A percentile compares a stretch with the other conserved stretches of the same genome.
These are phyloP conservation scores for Cristatella mucedo DNA, from an alignment of 2,888 invertebrate species.

Conservation along the genomic window DNA sequence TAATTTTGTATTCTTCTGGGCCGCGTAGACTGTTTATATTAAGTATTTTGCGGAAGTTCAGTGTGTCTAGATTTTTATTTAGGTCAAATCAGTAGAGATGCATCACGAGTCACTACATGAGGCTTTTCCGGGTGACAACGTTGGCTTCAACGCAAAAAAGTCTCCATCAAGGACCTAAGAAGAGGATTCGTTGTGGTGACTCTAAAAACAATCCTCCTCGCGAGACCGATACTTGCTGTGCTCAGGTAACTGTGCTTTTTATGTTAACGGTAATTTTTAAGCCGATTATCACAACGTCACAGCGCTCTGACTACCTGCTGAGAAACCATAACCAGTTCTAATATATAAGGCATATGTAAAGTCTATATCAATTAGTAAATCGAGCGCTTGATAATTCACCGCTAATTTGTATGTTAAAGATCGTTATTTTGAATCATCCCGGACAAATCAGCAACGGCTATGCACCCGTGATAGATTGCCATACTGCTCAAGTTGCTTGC, in stretches of 20 bases:
- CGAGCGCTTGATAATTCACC: no score
- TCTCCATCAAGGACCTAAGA: slow-evolving; percentile 96
- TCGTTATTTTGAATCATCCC: slow-evolving; percentile 97
- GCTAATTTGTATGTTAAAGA: slow-evolving; percentile 37
- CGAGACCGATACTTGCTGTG: slow-evolving; percentile 29
- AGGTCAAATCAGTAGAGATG: slow-evolving; percentile 96
- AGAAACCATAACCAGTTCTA: no score
- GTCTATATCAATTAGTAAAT: no score
- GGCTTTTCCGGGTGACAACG: slow-evolving; percentile 95
- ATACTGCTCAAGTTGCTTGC: slow-evolving; percentile 99
- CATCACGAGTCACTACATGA: slow-evolving; percentile 94
- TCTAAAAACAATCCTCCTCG: slow-evolving; percentile 90
- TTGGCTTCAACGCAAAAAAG: slow-evolving; percentile 99
- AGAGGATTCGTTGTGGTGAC: slow-evolving; percentile 97
- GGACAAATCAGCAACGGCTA: slow-evolving; percentile 97
- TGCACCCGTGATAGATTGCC: slow-evolving; percentile 97
- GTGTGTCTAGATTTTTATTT: no score
- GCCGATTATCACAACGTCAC: no score
- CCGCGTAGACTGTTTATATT: neutral
- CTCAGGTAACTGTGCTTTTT: slow-evolving; percentile 28
- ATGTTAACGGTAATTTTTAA: no score
- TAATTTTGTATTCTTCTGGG: neutral
- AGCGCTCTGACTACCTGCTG: no score
- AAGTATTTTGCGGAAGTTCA: neutral
- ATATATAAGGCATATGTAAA: no score